These are phyloP conservation scores for Erebia ligea DNA, from an alignment of 2,888 invertebrate species.

Conservation along the genomic window DNA sequence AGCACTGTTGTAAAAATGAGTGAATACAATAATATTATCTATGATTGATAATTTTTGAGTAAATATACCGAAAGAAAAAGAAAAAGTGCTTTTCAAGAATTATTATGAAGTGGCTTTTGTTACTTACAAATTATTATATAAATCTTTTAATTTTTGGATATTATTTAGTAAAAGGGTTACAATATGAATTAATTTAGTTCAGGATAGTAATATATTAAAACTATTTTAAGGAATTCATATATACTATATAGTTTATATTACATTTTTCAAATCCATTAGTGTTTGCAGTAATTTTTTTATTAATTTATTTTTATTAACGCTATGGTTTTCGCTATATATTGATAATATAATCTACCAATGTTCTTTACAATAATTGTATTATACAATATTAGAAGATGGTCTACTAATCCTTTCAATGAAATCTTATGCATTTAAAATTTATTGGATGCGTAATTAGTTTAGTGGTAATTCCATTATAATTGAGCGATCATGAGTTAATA, in stretches of 20 bases:
- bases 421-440: not conserved
- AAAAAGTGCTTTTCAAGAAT: too few relatives aligned
- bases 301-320: slow-evolving; percentile 31
- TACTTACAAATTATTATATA: not conserved
- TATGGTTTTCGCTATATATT: slow-evolving; percentile 49
- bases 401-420: not conserved
- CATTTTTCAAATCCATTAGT: slow-evolving; percentile 77
- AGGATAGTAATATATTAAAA: slow-evolving; percentile 5
- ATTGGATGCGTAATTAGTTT: not conserved
- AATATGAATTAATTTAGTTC: slow-evolving; percentile 27
- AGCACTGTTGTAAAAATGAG: too few relatives aligned
- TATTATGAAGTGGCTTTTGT: too few relatives aligned
- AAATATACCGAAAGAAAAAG: too few relatives aligned
- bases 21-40: too few relatives aligned
- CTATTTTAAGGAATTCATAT: slow-evolving; percentile 11
- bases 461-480: not conserved
- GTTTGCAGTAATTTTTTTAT: slow-evolving; percentile 69
- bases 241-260: slow-evolving; percentile 14
- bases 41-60: too few relatives aligned
- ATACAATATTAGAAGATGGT: slow-evolving; percentile 41
- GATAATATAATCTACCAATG: slow-evolving; percentile 41
- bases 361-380: slow-evolving; percentile 57
- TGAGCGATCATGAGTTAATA: not conserved
- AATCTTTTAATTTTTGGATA: not conserved
- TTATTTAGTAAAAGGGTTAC: slow-evolving; percentile 28